Base-by-base conservation (phyloP, 2,888 invertebrate species). In the Galeruca laticollis region DNA sequence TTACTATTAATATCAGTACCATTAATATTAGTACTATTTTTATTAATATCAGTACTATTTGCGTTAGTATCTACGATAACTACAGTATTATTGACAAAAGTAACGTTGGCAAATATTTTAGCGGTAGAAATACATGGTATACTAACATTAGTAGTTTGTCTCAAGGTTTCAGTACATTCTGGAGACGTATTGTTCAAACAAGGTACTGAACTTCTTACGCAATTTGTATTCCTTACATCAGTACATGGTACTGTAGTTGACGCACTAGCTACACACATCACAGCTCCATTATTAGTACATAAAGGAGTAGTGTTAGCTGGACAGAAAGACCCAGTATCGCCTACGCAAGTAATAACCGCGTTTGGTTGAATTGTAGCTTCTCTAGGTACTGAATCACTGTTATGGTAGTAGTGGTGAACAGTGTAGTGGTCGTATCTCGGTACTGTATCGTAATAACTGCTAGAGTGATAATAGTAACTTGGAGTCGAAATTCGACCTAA, bases 371-470 rank as follows among this genome's bases (percentile, higher is more conserved):
- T 82, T 4, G 78, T 79, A 40, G 76, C 79, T 66, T 82, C 78
- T 60, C 79, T 78, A 0, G 83, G 81, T 1, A 80, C 70, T 9
- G 76, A 68, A 21, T 81, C 79, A 4, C 75, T 78, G 62, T 83
- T 83, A 69, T 83, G 83, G 69, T 85, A 81, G 71, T 85, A 85
- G 72, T 85, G 85, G 68, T 85, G 84, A 4, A 85, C 83, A 31
- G 77, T 78, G 71, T 84, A 84, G 61, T 82, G 82, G 64, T 82
- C 82, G 69, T 82, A 82, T 40, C 79, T 72, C 26, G 82, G 82
- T 5, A 75, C 60, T 56, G 79, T 78, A 5, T 80, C 79, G 64
- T 76, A 74, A 10, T 26, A 18, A 37, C n/a, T 31, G 31, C 67
- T 65, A 35, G 69, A 66, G 59, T 77, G 77, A 52, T 74, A 79